Evolutionary conservation across 2,797 vertebrate genomes (phyloP).

Genomic region (Champsocephalus esox): DNA sequence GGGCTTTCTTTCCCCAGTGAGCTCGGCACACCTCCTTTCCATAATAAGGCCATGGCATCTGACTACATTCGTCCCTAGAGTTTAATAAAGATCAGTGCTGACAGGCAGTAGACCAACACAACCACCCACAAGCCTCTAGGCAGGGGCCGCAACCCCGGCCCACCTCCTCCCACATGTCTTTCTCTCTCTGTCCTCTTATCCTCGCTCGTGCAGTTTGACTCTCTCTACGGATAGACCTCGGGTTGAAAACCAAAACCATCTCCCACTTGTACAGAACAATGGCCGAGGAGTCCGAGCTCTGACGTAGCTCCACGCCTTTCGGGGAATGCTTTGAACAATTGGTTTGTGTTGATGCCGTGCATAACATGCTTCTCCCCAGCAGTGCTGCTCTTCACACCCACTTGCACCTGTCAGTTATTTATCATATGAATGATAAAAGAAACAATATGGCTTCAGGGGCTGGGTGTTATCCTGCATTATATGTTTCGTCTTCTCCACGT

Average conservation of each 20-base stretch:
- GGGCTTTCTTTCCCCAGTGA: constrained; percentile 40
- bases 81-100: constrained; percentile 86
- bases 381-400: constrained; percentile 66
- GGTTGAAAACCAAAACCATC: constrained; percentile 62
- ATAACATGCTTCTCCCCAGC: constrained; percentile 50
- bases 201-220: constrained; percentile 34
- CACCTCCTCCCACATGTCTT: constrained; percentile 53
- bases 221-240: constrained; percentile 28
- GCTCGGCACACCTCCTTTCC: constrained; percentile 64
- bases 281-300: constrained; percentile 43
- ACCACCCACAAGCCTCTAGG: constrained; percentile 78
- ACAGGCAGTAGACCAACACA: constrained; percentile 86
- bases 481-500: constrained; percentile 51
- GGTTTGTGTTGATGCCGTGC: constrained; percentile 48
- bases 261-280: constrained; percentile 69
- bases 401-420: constrained; percentile 78
- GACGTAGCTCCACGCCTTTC: constrained; percentile 51
- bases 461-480: constrained; percentile 48
- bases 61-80: constrained; percentile 85
- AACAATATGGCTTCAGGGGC: constrained; percentile 64
- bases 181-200: constrained; percentile 49
- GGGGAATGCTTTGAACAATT: constrained; percentile 64
- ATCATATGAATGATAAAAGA: constrained; percentile 75
- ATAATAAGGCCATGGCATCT: constrained; percentile 83
- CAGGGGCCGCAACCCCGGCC: constrained; percentile 66